These are phyloP conservation scores for Sebastes cheni DNA, from an alignment of 2,797 vertebrate species.

Conservation along the genomic window DNA sequence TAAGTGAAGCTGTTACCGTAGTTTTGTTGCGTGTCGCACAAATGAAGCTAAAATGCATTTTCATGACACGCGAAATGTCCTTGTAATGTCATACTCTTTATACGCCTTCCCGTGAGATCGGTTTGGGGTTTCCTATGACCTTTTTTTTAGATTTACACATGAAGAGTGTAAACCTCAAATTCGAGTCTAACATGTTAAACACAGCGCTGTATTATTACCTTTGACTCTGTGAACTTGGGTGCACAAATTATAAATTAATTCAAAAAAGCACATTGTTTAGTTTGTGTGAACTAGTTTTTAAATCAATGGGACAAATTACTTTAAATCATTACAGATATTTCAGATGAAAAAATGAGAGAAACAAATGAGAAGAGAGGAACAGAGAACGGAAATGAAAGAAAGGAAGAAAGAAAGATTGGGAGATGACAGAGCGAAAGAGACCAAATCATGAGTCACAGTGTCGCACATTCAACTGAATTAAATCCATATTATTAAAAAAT, in stretches of 20 bases:
- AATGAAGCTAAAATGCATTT: too few species aligned
- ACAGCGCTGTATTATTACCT: not conserved
- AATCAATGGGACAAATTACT: not conserved
- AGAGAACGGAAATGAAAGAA: not conserved
- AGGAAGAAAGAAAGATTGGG: not conserved
- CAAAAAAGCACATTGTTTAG: too few species aligned
- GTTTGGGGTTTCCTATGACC: too few species aligned
- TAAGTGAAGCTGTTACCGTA: too few species aligned
- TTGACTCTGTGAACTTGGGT: not conserved
- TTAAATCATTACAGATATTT: not conserved
- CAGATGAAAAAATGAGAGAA: not conserved
- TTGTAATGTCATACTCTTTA: too few species aligned
- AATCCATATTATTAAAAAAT: not conserved
- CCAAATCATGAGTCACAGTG: conserved; percentile 1
- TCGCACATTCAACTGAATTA: not conserved
- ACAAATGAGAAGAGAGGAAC: not conserved
- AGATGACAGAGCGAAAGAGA: not conserved
- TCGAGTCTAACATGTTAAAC: not conserved
- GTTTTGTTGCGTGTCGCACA: too few species aligned
- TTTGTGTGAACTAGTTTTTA: not conserved
- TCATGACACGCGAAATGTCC: too few species aligned
- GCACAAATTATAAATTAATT: not conserved
- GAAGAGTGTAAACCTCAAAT: not conserved
- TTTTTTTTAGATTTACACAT: not conserved
- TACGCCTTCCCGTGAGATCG: too few species aligned